Conservation (phyloP, 2,888 invertebrate genomes). For the Lissonota sp. region DNA sequence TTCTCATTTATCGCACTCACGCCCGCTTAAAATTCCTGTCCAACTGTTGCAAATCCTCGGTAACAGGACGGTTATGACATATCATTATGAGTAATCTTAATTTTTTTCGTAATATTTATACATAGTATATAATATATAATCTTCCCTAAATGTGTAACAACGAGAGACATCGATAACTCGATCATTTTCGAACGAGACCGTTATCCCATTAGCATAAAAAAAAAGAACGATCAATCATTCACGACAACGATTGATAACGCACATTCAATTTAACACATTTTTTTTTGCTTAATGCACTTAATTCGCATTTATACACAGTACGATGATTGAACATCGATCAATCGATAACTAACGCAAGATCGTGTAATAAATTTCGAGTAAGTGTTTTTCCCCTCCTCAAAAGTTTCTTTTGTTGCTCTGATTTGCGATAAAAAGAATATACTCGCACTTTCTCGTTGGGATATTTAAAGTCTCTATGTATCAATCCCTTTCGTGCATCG, state of each 20-base stretch:
- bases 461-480: constrained; percentile 56
- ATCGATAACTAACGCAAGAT: not conserved
- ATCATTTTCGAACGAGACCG: constrained; percentile 20
- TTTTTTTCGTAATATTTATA: constrained; percentile 14
- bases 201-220: constrained; percentile 12
- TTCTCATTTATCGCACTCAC: constrained; percentile 12
- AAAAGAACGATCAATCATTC: constrained; percentile 37
- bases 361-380: constrained; percentile 3
- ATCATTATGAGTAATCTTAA: constrained; percentile 31
- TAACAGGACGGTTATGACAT: constrained; percentile 49
- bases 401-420: not conserved
- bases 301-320: constrained; percentile 37
- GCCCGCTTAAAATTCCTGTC: constrained; percentile 9
- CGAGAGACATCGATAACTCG: constrained; percentile 51
- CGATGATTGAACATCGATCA: constrained; percentile 16
- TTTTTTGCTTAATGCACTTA: constrained; percentile 30
- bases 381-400: not conserved
- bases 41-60: constrained; percentile 39
- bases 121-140: constrained; percentile 17
- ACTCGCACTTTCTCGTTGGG: constrained; percentile 29
- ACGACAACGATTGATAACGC: constrained; percentile 20
- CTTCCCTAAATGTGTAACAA: constrained; percentile 31
- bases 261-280: constrained; percentile 30
- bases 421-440: not conserved
- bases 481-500: constrained; percentile 77